These are phyloP conservation scores for Heliconius nattereri DNA, from an alignment of 1,140 invertebrate genomes.

Conservation along the genomic window DNA sequence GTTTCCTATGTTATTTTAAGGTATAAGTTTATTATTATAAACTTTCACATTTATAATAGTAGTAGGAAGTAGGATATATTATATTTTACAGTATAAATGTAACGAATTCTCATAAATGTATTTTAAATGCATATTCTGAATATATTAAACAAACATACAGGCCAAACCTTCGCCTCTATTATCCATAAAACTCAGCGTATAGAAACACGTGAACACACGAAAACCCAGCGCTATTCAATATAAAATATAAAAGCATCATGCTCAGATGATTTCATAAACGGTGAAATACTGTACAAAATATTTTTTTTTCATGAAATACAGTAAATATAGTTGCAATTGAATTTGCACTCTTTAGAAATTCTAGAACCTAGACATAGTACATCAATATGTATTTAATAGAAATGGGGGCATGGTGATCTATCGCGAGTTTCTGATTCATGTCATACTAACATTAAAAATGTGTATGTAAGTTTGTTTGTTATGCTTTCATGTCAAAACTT, in stretches of 20 bases:
- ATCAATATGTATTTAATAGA: neutral
- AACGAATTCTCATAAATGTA: neutral
- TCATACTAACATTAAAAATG: too few relatives aligned
- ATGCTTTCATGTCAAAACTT: too few relatives aligned
- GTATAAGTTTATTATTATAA: too few relatives aligned
- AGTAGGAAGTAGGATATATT: too few relatives aligned
- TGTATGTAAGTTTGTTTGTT: too few relatives aligned
- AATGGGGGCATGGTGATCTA: too few relatives aligned
- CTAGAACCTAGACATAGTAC: neutral
- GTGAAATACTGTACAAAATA: slow-evolving; percentile 1
- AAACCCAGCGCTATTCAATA: slow-evolving; percentile 10
- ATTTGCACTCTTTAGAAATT: slow-evolving; percentile 9
- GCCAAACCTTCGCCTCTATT: slow-evolving; percentile 6
- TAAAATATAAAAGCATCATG: slow-evolving; percentile 13
- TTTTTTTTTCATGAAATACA: slow-evolving; percentile 1
- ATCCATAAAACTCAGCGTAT: neutral
- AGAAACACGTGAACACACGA: slow-evolving; percentile 12
- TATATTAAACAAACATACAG: neutral
- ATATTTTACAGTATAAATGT: neutral
- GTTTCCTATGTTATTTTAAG: too few relatives aligned
- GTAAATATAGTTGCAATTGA: neutral
- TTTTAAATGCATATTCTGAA: neutral
- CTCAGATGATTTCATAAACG: slow-evolving; percentile 14
- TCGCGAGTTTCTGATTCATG: too few relatives aligned
- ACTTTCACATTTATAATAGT: too few relatives aligned